A percentile compares a stretch with the other conserved stretches of the same genome.
Conservation (phyloP, 2,797 vertebrate species). For the Lepus townsendii region DNA sequence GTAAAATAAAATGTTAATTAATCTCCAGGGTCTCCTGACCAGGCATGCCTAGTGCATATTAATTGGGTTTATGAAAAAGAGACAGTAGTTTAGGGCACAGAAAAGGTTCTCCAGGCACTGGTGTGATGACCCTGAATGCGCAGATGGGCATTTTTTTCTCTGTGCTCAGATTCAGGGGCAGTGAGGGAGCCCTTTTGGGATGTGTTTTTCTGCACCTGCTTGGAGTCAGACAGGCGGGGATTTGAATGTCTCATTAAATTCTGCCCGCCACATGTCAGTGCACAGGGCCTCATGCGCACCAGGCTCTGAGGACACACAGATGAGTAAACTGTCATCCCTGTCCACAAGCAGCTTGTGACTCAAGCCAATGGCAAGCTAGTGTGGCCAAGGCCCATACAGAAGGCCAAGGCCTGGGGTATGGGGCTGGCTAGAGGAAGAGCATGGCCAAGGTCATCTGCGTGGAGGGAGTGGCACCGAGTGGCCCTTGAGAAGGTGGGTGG, state of each 20-base stretch:
- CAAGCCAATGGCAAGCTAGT: neutral
- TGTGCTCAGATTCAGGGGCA: neutral
- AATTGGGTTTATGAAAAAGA: conserved; percentile 48
- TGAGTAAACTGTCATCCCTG: neutral
- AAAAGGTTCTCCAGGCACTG: neutral
- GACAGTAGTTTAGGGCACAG: neutral
- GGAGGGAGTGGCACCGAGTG: neutral
- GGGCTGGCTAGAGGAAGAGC: neutral
- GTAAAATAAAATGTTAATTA: neutral
- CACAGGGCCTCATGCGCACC: neutral
- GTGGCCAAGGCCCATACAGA: neutral
- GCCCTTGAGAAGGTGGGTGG: neutral
- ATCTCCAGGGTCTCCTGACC: neutral
- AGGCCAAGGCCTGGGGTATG: neutral
- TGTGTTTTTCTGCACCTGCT: neutral
- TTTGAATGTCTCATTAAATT: neutral
- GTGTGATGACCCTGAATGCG: neutral
- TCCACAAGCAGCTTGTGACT: neutral
- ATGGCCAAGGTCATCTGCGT: too few relatives aligned
- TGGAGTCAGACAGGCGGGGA: neutral
- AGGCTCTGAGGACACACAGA: neutral
- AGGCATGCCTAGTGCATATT: conserved; percentile 31
- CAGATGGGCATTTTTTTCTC: neutral
- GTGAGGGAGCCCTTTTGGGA: neutral
- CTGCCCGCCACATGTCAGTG: neutral